Conservation (phyloP, 2,888 invertebrate species). For the Acrocyrtus sp. region DNA sequence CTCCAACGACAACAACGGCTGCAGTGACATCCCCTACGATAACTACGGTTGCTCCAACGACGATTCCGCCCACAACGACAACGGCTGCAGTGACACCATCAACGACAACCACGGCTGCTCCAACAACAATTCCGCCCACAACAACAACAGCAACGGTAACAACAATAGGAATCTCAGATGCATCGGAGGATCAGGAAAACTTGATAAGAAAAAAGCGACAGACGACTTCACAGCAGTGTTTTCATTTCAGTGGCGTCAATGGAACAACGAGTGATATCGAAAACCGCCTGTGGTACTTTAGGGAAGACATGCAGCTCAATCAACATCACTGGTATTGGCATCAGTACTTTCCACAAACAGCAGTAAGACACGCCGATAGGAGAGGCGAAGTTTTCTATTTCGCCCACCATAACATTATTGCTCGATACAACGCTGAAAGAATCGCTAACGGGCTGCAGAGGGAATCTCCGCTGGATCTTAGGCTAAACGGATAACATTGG, state of each 20-base stretch:
- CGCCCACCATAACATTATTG: constrained; percentile 75
- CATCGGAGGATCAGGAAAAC: no score
- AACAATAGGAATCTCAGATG: no score
- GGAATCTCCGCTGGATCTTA: neutral
- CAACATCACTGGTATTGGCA: constrained; percentile 28
- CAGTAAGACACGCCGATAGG: constrained; percentile 73
- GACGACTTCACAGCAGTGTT: no score
- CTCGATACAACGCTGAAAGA: neutral
- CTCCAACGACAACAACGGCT: no score
- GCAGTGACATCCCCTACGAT: no score
- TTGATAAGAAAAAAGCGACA: no score
- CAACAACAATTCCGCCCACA: no score
- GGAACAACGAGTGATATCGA: constrained; percentile 1
- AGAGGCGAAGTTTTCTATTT: constrained; percentile 83
- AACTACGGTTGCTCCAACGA: no score
- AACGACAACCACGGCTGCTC: no score
- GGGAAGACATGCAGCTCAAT: constrained; percentile 21
- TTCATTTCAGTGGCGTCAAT: neutral
- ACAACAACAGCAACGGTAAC: no score
- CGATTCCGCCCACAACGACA: no score
- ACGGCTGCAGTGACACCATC: no score
- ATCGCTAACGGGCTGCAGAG: neutral
- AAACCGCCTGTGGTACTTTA: constrained; percentile 32
- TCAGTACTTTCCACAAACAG: neutral
- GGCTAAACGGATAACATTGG: neutral